Evolutionary conservation across 1,140 invertebrate species (phyloP).

Genomic region (Ectropis grisescens): DNA sequence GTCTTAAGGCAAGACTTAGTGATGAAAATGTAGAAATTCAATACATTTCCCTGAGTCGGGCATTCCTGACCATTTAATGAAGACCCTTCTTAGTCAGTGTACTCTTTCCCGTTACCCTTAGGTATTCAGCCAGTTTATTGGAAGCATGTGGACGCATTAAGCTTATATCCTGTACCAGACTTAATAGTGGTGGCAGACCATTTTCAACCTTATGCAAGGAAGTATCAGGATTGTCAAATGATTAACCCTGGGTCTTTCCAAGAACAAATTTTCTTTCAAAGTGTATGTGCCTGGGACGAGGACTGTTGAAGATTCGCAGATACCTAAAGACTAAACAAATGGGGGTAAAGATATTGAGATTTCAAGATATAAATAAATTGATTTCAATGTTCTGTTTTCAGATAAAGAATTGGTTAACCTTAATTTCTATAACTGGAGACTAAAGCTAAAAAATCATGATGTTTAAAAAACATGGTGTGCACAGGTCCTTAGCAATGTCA

Average conservation of each 20-base stretch:
- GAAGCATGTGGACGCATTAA: constrained; percentile 88
- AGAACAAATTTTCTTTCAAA: constrained; percentile 90
- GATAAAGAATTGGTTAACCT: too few relatives aligned
- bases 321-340: constrained; percentile 78
- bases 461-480: too few relatives aligned
- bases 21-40: constrained; percentile 92
- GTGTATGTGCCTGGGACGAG: constrained; percentile 84
- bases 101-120: constrained; percentile 89
- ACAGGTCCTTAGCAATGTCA: too few relatives aligned
- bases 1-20: constrained; percentile 92
- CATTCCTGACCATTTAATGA: constrained; percentile 85
- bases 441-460: too few relatives aligned
- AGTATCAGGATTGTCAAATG: constrained; percentile 82
- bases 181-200: constrained; percentile 92
- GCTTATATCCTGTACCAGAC: constrained; percentile 92
- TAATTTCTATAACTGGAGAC: too few relatives aligned
- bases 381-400: too few relatives aligned
- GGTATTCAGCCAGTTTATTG: constrained; percentile 92
- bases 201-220: constrained; percentile 84
- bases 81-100: constrained; percentile 90
- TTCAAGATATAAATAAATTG: too few relatives aligned
- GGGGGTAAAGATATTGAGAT: too few relatives aligned
- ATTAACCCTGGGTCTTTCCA: constrained; percentile 92
- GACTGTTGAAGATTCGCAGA: constrained; percentile 87
- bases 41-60: constrained; percentile 80